phyloP scores from a whole-genome alignment of 2,113 vertebrate genomes.

The Daphoenositta chrysoptera region DNA sequence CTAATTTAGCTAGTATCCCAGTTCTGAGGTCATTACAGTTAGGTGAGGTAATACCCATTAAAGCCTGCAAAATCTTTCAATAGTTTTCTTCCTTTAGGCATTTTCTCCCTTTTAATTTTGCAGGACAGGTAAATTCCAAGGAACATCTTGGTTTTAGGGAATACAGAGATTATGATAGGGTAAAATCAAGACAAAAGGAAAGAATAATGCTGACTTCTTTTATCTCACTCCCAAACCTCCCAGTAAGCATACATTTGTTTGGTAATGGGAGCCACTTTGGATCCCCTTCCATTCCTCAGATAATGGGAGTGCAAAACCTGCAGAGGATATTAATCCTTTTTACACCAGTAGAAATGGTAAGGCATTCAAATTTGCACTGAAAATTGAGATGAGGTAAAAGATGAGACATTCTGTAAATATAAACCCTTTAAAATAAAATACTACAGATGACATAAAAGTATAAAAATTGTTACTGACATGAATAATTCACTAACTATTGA shows the following conservation, averaged over 20 bases:
- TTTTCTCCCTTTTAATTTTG: not conserved
- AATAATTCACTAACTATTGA: slow-evolving; percentile 75
- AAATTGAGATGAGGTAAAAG: slow-evolving; percentile 62
- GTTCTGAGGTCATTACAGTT: not conserved
- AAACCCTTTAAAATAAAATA: slow-evolving; percentile 70
- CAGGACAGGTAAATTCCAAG: not conserved
- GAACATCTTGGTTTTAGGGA: not conserved
- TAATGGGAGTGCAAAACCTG: slow-evolving; percentile 7
- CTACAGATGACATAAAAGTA: slow-evolving; percentile 68
- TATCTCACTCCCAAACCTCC: not conserved
- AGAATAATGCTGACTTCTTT: not conserved
- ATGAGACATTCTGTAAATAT: slow-evolving; percentile 64
- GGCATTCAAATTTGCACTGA: slow-evolving; percentile 42
- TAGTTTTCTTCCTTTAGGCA: not conserved
- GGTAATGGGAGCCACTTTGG: not conserved
- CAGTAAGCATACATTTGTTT: not conserved
- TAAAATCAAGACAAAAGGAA: not conserved
- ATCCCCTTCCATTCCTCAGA: not conserved
- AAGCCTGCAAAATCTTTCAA: not conserved
- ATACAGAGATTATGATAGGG: not conserved
- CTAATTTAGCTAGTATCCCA: not conserved
- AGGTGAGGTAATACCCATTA: not conserved
- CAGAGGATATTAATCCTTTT: not conserved
- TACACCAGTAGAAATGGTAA: not conserved
- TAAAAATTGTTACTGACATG: slow-evolving; percentile 72